Percentiles rank a stretch among this genome's conserved stretches.
phyloP scores from a whole-genome alignment of 1,140 invertebrate species.

The Brachionus koreanus region DNA sequence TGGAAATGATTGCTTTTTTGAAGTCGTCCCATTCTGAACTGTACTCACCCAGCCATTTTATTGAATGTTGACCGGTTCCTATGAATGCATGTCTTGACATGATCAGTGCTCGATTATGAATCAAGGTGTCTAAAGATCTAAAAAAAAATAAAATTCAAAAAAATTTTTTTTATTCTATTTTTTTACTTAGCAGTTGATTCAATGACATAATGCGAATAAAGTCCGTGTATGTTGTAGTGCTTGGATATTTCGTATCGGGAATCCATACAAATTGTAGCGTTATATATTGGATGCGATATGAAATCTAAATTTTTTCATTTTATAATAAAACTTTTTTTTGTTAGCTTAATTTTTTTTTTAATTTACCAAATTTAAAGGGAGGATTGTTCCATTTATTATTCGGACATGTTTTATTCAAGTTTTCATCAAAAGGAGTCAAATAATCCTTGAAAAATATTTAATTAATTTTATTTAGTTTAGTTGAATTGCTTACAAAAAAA shows the following conservation, averaged over 20 bases:
- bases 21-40: conserved; percentile 27
- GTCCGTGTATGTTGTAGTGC: conserved; percentile 39
- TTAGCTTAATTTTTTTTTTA: neutral
- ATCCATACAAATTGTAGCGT: conserved; percentile 41
- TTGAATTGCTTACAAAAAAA: conserved; percentile 37
- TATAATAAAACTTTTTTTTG: neutral
- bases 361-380: conserved; percentile 30
- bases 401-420: conserved; percentile 31
- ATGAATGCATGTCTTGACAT: conserved; percentile 41
- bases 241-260: conserved; percentile 21
- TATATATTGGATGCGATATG: conserved; percentile 5
- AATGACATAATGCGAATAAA: conserved; percentile 21
- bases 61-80: conserved; percentile 30
- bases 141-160: neutral
- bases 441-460: conserved; percentile 12
- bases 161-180: too few relatives aligned
- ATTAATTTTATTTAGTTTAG: too few relatives aligned
- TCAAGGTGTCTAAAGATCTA: conserved; percentile 14
- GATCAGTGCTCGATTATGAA: conserved; percentile 6
- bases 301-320: neutral
- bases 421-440: conserved; percentile 31
- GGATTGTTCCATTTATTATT: conserved; percentile 44
- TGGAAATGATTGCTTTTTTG: conserved; percentile 5
- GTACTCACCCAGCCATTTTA: conserved; percentile 36
- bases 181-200: conserved; percentile 33